Evolutionary conservation across 2,113 vertebrate genomes (phyloP), one percentile per base, ranked within the genome.

Genomic region (Rhynchopsitta pachyrhyncha): DNA sequence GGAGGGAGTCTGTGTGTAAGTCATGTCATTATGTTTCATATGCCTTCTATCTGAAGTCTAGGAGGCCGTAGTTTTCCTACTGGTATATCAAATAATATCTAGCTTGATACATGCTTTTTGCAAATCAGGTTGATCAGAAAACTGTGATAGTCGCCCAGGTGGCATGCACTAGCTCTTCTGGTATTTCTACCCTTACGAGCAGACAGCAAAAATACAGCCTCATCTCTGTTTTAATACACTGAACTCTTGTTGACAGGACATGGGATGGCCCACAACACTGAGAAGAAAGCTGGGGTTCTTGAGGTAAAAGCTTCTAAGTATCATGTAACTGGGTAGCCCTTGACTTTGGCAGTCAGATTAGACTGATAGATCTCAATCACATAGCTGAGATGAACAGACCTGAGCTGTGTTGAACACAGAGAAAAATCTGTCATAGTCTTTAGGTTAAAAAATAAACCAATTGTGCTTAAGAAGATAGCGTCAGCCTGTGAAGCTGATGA

Each of bases 71-170:
- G 27, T 31, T 74, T 35, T 35, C 35, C 62, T 59, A 2, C 28
- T 23, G 9, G 31, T 18, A 7, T 33, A 27, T 37, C 7, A 15
- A 60, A 33, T 42, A 37, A 11, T 14, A 31, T 10, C 42, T 50
- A 46, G 44, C 16, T 82, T 60, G 24, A 33, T 3, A 13, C 7
- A 10, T 47, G 64, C 64, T 60, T 67, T 76, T 33, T 35, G 50
- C 39, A 53, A n/a, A 55, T 33, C 17, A 9, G 2, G 13, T n/a
- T 50, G 9, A 18, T 55, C 3, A 39, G 9, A 81, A 79, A 41
- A 7, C 1, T 0, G 0, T 20, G 20, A 1, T 19, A 67, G 60
- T 41, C 24, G 7, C 39, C 35, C 15, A 28, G 5, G 35, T 29
- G 42, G 23, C 1, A 0, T 14, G n/a, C 14, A 0, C 5, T 29